Conservation (phyloP, 2,797 vertebrate genomes). For the Cetoscarus ocellatus region DNA sequence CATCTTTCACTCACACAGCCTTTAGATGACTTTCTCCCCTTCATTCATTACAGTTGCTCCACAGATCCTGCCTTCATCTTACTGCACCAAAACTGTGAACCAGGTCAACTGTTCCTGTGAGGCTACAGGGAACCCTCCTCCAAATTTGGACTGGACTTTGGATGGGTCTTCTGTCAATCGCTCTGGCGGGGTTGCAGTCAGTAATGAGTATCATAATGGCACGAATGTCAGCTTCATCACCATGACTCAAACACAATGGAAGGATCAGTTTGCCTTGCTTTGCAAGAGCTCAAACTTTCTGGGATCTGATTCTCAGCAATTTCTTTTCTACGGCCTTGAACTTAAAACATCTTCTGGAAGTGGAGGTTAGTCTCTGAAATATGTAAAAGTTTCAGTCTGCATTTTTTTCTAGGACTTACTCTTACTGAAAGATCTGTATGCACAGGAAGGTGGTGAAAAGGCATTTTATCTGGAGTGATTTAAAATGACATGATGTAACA, state of each 20-base stretch:
- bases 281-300: conserved; percentile 49
- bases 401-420: no score
- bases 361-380: conserved; percentile 11
- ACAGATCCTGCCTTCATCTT: conserved; percentile 38
- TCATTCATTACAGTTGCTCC: conserved; percentile 30
- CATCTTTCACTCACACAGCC: no score
- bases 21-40: background rate
- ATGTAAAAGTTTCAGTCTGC: no score
- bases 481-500: no score
- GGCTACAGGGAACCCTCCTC: conserved; percentile 55
- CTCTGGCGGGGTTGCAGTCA: conserved; percentile 3
- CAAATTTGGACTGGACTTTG: conserved; percentile 57
- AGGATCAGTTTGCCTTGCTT: conserved; percentile 15
- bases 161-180: conserved; percentile 29
- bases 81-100: conserved; percentile 33
- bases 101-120: conserved; percentile 60
- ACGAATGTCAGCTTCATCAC: conserved; percentile 35
- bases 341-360: background rate
- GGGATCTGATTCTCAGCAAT: conserved; percentile 30
- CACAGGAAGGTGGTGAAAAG: no score
- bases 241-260: conserved; percentile 9
- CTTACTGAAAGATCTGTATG: no score
- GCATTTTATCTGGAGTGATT: no score
- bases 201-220: background rate
- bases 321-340: conserved; percentile 6